Percentiles rank a stretch among this genome's conserved stretches.
These are phyloP conservation scores for Sylvia atricapilla DNA, from an alignment of 2,113 vertebrate species.

Conservation along the genomic window DNA sequence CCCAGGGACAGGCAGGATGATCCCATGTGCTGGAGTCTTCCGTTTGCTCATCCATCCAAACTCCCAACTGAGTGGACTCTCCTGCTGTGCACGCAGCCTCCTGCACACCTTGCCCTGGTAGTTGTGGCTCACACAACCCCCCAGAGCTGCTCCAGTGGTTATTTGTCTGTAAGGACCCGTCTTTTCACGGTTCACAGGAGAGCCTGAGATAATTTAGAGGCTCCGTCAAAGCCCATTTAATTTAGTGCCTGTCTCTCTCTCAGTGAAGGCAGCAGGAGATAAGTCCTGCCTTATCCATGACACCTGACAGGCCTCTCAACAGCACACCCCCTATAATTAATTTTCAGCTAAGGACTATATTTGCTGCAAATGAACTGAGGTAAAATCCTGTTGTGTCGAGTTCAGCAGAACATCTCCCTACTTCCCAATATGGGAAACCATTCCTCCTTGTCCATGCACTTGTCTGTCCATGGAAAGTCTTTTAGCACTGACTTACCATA, in stretches of 20 bases:
- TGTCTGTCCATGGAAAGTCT: neutral
- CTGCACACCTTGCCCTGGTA: neutral
- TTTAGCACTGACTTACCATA: neutral
- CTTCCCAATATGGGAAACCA: neutral
- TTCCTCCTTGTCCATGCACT: neutral
- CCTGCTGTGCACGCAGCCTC: neutral
- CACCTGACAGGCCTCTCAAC: constrained; percentile 43
- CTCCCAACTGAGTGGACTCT: neutral
- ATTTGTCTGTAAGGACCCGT: constrained; percentile 2
- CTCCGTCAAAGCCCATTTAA: constrained; percentile 41
- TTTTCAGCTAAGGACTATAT: constrained; percentile 42
- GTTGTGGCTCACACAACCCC: neutral
- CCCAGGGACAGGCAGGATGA: accelerated
- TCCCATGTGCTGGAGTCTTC: neutral
- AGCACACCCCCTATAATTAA: constrained; percentile 18
- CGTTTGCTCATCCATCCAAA: neutral
- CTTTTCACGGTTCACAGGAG: constrained; percentile 36
- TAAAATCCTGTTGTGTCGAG: neutral
- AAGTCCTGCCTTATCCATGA: constrained; percentile 32
- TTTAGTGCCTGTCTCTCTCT: constrained; percentile 7
- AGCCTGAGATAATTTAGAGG: constrained; percentile 23
- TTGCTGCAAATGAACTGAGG: neutral
- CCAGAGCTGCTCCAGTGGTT: neutral
- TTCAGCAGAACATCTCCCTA: neutral
- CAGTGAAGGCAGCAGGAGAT: constrained; percentile 26